phyloP scores from a whole-genome alignment of 2,797 vertebrate species.

The Thamnophis elegans region DNA sequence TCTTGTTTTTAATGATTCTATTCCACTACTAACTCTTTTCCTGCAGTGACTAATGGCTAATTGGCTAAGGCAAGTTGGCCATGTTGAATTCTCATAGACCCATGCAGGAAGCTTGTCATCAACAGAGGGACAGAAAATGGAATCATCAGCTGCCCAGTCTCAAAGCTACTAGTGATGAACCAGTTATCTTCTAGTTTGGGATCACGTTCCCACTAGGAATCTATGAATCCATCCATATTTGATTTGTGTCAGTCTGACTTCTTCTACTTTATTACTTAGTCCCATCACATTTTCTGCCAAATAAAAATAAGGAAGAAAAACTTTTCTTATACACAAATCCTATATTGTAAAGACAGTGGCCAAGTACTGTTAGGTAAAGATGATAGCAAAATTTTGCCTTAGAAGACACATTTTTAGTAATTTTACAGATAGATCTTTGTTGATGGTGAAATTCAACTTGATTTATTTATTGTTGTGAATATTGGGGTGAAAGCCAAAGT shows the following conservation, averaged over 20 bases:
- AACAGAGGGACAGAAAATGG: not conserved
- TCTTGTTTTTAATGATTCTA: not conserved
- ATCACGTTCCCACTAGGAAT: not conserved
- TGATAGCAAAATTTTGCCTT: not conserved
- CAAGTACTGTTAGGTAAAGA: not conserved
- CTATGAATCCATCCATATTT: not conserved
- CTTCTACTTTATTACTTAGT: not conserved
- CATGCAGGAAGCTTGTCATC: not conserved
- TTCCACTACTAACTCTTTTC: not conserved
- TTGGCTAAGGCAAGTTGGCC: not conserved
- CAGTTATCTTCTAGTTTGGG: too few species aligned
- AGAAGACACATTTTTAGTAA: not conserved
- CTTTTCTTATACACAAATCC: not conserved
- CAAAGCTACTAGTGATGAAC: not conserved
- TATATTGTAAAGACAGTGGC: not conserved
- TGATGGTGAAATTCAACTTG: not conserved
- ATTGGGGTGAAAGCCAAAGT: not conserved
- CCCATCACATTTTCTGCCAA: not conserved
- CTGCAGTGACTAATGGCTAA: rapidly evolving
- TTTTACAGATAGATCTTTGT: not conserved
- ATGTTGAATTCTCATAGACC: not conserved
- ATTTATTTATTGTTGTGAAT: not conserved
- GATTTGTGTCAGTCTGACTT: not conserved
- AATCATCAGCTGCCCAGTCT: not conserved
- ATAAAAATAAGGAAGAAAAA: not conserved